Base-by-base conservation (phyloP, 2,797 vertebrate genomes). In the Epinephelus awoara region DNA sequence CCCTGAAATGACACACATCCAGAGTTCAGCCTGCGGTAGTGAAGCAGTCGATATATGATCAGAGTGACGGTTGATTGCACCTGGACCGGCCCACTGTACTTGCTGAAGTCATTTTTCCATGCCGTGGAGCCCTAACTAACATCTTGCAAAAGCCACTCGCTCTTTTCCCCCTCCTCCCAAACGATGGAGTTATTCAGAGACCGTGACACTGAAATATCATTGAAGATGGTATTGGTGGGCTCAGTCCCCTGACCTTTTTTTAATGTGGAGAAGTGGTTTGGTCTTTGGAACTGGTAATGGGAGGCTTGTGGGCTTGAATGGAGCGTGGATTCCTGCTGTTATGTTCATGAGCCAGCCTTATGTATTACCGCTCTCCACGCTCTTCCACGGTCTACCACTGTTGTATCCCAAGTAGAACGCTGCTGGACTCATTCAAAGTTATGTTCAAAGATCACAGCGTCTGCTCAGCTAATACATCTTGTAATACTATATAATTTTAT, bases 81-180 rank as follows among this genome's bases (percentile, higher is more conserved):
- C 88, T 90, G 85, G 87, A 81, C 75, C 6, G 40, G 55, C 73
- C 84, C 54, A 13, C 58, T 23, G 80, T 67, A 57, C 80, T 87
- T 61, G 25, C 68, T 88, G 80, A 90, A 87, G 72, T 92, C 63
- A 82, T 91, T 90, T 82, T 93, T 92, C 90, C 90, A 82, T 89
- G 67, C 86, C 19, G 29, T 21, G 25, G 34, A 88, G 69, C 76
- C 51, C 67, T 62, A 85, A 85, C 79, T 87, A 88, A 89, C 85
- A 83, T 88, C 76, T 86, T 83, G 72, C 85, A 79, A 79, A 91
- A 85, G 46, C 52, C 67, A 19, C 75, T 83, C 0, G 0, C 9
- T 65, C 19, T 57, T 69, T 69, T 73, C 78, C 79, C 27, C 11
- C 14, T 29, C 6, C 40, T 78, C 42, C 56, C 6, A 67, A 84